Evolutionary conservation across 2,797 vertebrate genomes (phyloP).

Genomic region (Myioborus melanocephalus): DNA sequence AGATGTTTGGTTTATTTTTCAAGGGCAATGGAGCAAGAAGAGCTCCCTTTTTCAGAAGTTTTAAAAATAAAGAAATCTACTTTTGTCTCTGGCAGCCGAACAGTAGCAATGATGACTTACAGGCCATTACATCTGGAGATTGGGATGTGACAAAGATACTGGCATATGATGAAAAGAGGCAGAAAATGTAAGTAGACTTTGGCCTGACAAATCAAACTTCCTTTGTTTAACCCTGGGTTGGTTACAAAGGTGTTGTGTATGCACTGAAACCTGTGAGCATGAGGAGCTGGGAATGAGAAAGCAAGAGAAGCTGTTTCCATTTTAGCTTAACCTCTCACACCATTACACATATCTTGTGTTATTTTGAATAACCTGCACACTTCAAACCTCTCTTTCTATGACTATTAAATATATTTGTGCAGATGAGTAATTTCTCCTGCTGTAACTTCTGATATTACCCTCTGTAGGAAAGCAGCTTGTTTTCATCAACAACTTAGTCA

Average conservation of each 20-base stretch:
- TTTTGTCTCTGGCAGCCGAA: conserved; percentile 82
- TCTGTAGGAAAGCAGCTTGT: background rate
- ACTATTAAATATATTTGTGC: background rate
- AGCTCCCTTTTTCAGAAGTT: background rate
- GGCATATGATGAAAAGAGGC: conserved; percentile 86
- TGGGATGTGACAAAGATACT: conserved; percentile 96
- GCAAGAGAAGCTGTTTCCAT: background rate
- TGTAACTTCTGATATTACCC: background rate
- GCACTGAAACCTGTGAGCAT: background rate
- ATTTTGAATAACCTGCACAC: background rate
- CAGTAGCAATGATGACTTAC: conserved; percentile 88
- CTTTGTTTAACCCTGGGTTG: background rate
- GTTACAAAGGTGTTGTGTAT: background rate
- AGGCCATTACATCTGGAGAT: conserved; percentile 93
- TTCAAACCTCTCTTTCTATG: background rate
- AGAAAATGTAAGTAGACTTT: conserved; percentile 86
- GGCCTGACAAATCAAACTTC: background rate
- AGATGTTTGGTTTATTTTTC: background rate
- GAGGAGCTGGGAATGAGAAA: background rate
- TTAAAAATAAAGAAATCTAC: background rate
- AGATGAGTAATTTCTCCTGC: background rate
- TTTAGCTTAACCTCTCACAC: background rate
- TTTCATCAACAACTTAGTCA: background rate
- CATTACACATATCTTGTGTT: background rate
- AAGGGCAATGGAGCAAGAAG: background rate